phyloP scores from a whole-genome alignment of 1,140 invertebrate genomes.

The Luehdorfia chinensis region DNA sequence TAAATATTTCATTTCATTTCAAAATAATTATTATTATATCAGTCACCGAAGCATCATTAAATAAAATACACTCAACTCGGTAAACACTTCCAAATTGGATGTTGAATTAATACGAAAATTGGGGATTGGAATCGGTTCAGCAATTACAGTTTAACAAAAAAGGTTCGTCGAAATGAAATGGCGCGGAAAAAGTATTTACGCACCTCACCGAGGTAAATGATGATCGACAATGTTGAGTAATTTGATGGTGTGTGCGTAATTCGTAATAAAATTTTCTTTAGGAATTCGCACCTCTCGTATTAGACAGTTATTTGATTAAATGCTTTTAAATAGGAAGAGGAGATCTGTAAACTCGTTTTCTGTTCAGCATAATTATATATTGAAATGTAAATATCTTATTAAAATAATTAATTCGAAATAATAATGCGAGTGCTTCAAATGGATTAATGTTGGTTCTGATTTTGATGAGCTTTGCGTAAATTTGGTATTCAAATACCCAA shows the following conservation, averaged over 20 bases:
- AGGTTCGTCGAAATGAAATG: neutral
- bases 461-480: neutral
- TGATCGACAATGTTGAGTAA: neutral
- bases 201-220: neutral
- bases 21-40: no score
- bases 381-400: neutral
- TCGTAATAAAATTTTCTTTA: neutral
- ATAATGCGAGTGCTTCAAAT: neutral
- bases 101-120: no score
- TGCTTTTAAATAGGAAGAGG: neutral
- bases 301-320: neutral
- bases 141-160: neutral
- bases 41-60: no score
- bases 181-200: slow-evolving; percentile 1
- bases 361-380: neutral
- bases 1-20: no score
- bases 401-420: neutral
- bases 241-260: neutral
- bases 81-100: no score
- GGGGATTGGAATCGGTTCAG: neutral
- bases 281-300: neutral
- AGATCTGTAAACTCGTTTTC: neutral
- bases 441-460: neutral
- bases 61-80: no score
- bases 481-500: neutral